A percentile compares a stretch with the other conserved stretches of the same genome.
Evolutionary conservation across 1,140 invertebrate species (phyloP).

Genomic region (Camponotus floridanus): DNA sequence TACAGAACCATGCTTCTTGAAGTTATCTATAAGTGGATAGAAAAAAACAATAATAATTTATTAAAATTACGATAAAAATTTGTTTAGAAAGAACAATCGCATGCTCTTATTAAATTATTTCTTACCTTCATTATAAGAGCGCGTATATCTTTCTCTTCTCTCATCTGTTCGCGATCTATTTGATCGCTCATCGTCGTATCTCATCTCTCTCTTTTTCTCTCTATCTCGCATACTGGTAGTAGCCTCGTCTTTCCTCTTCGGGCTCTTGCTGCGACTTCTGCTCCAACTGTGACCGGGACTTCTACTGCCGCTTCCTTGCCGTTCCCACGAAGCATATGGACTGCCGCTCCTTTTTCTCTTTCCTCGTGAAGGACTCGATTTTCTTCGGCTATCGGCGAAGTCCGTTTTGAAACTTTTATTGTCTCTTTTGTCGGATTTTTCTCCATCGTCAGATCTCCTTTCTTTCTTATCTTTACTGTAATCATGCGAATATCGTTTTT

Average conservation of each 20-base stretch:
- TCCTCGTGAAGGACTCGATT: slow-evolving; percentile 75
- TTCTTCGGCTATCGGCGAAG: slow-evolving; percentile 71
- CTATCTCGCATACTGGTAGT: slow-evolving; percentile 31
- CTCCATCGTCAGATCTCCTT: slow-evolving; percentile 73
- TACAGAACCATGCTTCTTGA: slow-evolving; percentile 72
- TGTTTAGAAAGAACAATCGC: not conserved
- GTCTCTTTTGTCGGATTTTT: slow-evolving; percentile 68
- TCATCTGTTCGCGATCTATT: slow-evolving; percentile 75
- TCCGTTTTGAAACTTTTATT: slow-evolving; percentile 67
- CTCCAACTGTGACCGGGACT: slow-evolving; percentile 80
- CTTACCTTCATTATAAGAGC: slow-evolving; percentile 76
- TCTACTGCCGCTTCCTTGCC: slow-evolving; percentile 74
- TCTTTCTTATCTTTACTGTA: slow-evolving; percentile 74
- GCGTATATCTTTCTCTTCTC: slow-evolving; percentile 76
- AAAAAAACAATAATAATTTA: not conserved
- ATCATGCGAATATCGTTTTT: slow-evolving; percentile 74
- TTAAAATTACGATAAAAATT: not conserved
- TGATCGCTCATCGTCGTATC: slow-evolving; percentile 75
- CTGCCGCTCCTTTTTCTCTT: slow-evolving; percentile 74
- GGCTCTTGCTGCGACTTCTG: slow-evolving; percentile 82
- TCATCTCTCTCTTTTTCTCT: slow-evolving; percentile 67
- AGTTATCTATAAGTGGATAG: slow-evolving; percentile 67
- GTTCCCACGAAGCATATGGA: slow-evolving; percentile 79
- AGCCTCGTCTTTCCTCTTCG: slow-evolving; percentile 77
- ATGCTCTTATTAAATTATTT: not conserved